Base-by-base conservation (phyloP, 2,797 vertebrate species). In the Crypturellus tataupa region DNA sequence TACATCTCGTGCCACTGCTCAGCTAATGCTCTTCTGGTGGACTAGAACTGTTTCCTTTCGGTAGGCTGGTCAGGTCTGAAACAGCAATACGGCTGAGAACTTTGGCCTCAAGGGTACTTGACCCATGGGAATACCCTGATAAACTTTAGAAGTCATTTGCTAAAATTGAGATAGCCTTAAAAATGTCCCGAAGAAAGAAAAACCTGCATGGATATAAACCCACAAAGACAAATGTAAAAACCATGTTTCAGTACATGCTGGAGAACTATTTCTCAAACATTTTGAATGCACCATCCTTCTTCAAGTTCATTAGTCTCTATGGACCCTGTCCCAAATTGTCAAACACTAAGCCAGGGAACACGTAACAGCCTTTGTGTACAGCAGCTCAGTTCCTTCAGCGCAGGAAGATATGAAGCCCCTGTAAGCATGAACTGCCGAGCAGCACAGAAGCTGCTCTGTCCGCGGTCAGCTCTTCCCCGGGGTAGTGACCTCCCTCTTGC, bases 181-280 rank as follows among this genome's bases (percentile, higher is more conserved):
- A 51, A 85, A 71, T 5, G 6, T 20, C 33, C 12, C 21, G 31
- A 13, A 51, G 46, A 70, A 72, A 46, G 46, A 67, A 69, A 18
- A 75, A 8, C 2, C 4, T 44, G 24, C 27, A 78, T 24, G 44
- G 53, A 58, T 63, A 12, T 85, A 55, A 84, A 69, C 9, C 16
- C 20, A 58, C 35, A 64, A 47, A 4, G 70, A 79, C 59, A 78
- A 35, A 78, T 9, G 79, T 9, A 89, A 68, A 69, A 80, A 31
- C 10, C 6, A 0, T 62, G 44, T 67, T 81, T 83, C 31, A 76
- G 23, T 49, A 58, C 7, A 71, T 69, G 79, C 31, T 63, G 85
- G 93, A 93, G 93, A 39, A 94, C 2, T 88, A 42, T 90, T 96
- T 95, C 91, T 94, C 94, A 94, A 91, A 96, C 70, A 29, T 72